phyloP scores from a whole-genome alignment of 2,888 invertebrate genomes.

The Andricus curvator region DNA sequence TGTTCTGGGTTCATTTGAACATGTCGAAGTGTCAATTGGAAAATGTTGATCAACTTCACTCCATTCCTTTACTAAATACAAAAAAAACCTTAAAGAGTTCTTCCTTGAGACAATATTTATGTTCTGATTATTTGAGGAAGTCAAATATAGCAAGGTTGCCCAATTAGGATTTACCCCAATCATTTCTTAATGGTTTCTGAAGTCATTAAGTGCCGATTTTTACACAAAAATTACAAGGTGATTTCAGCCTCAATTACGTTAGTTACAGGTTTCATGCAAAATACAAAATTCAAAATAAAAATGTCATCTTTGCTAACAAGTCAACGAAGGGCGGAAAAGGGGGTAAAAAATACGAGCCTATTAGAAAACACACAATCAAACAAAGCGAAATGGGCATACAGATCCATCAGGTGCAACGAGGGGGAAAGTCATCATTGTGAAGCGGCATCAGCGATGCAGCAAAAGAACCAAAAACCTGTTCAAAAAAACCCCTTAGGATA shows the following conservation, averaged over 20 bases:
- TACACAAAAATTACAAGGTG: background rate
- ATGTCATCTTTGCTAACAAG: background rate
- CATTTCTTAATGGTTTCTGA: background rate
- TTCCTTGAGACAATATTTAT: background rate
- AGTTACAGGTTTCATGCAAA: background rate
- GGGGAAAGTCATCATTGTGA: background rate
- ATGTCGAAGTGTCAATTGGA: background rate
- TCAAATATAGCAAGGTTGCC: background rate
- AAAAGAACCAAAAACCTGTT: background rate
- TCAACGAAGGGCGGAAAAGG: background rate
- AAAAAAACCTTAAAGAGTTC: background rate
- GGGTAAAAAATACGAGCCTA: background rate
- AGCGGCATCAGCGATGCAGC: background rate
- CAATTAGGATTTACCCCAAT: conserved; percentile 1
- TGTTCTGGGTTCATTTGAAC: background rate
- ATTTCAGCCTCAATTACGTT: background rate
- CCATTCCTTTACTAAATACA: background rate
- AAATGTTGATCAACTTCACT: background rate
- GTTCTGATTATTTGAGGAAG: background rate
- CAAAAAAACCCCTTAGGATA: background rate
- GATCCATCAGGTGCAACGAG: background rate
- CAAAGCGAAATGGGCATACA: background rate
- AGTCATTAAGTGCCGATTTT: background rate
- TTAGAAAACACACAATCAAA: background rate
- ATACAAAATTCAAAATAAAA: background rate